Evolutionary conservation across 2,888 invertebrate genomes (phyloP).

Genomic region (Coelinius sp.): DNA sequence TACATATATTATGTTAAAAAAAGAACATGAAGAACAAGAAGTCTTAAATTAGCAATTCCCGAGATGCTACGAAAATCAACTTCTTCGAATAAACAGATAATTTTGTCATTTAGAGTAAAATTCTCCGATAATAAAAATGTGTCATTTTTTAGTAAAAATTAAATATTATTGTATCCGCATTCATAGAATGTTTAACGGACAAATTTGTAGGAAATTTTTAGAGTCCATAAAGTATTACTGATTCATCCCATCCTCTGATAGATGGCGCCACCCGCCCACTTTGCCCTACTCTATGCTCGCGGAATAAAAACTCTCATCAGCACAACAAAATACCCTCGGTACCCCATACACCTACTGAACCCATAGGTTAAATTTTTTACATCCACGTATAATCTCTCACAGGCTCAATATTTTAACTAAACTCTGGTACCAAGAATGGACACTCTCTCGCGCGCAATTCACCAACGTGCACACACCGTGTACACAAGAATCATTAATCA

Average conservation of each 20-base stretch:
- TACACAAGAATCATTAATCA: constrained; percentile 63
- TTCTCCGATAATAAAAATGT: too few relatives aligned
- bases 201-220: too few relatives aligned
- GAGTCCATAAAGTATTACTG: neutral
- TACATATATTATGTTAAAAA: too few relatives aligned
- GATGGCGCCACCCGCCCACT: constrained; percentile 20
- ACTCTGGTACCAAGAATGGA: neutral
- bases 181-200: too few relatives aligned
- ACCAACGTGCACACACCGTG: constrained; percentile 44
- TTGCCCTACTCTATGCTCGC: neutral
- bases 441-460: neutral
- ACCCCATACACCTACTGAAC: neutral
- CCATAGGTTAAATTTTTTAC: neutral
- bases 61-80: too few relatives aligned
- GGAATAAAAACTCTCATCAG: neutral
- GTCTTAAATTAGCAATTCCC: too few relatives aligned
- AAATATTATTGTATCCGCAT: too few relatives aligned
- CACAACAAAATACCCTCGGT: neutral
- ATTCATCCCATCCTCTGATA: neutral
- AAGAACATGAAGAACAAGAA: too few relatives aligned
- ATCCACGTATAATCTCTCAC: neutral
- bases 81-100: too few relatives aligned
- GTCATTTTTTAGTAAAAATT: too few relatives aligned
- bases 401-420: neutral
- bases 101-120: too few relatives aligned